Evolutionary conservation across 2,113 vertebrate species (phyloP).

Genomic region (Stigmatopora argus): DNA sequence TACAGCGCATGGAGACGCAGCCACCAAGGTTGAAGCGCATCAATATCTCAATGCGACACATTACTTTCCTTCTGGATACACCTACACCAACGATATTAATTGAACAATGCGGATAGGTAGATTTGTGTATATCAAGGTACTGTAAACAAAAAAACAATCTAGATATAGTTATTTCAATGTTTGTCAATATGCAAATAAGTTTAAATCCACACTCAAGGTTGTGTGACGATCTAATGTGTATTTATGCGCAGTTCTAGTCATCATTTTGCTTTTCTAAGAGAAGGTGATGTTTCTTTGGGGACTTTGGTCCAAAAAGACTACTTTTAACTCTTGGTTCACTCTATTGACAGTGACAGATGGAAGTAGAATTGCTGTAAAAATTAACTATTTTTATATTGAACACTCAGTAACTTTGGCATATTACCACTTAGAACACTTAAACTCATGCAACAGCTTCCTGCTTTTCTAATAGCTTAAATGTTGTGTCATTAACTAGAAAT

Average conservation of each 20-base stretch:
- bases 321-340: background rate
- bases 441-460: no score
- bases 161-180: no score
- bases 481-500: no score
- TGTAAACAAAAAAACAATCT: no score
- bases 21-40: conserved; percentile 39
- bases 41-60: conserved; percentile 27
- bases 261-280: conserved; percentile 23
- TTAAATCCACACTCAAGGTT: conserved; percentile 5
- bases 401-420: no score
- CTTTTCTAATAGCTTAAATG: no score
- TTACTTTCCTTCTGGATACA: background rate
- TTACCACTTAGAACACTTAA: no score
- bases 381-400: no score
- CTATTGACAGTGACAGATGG: no score
- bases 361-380: no score
- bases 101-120: conserved; percentile 25
- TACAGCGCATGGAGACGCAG: conserved; percentile 5
- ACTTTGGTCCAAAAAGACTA: background rate
- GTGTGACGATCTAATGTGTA: conserved; percentile 9
- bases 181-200: background rate
- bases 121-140: no score
- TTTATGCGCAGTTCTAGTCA: conserved; percentile 22
- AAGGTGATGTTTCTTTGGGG: conserved; percentile 6
- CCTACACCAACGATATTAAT: conserved; percentile 34